Base-by-base conservation (phyloP, 2,797 vertebrate species). In the Fringilla coelebs region DNA sequence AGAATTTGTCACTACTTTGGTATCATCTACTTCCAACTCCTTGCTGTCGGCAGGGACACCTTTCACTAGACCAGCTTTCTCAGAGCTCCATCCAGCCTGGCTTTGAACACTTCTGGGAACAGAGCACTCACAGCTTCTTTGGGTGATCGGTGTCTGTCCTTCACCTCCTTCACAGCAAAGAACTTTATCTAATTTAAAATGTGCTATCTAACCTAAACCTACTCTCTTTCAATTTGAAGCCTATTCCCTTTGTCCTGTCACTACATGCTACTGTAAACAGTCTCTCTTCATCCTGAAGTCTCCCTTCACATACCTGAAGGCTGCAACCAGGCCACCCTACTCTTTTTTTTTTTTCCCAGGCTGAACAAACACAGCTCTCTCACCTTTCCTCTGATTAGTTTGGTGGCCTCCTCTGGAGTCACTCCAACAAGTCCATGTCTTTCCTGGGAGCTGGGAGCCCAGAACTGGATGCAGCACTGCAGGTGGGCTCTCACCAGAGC, bases 71-170 rank as follows among this genome's bases (percentile, higher is more conserved):
- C 8, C 45, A 52, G 29, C 60, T 57, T 46, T 38, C 24, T 51
- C 38, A 58, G 38, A 51, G 19, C 24, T 66, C 19, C 38, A 45
- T 73, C 29, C 29, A 80, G 14, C 29, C 29, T 45, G 45, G n/a
- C 60, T 32, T 73, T 52, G n/a, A 58, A 52, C 34, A 46, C 11
- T 60, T 31, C 25, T 29, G 31, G 52, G 38, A 24, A 25, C 8
- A 46, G n/a, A 43, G 9, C 11, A 57, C 25, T 24, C 45, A 49
- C 38, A 51, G 19, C 24, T 65, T 38, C 28, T 79, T 24, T 43
- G 34, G 34, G 57, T 0, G 1, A 41, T 26, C 10, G 41, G 13
- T 66, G 19, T 22, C 2, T 2, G 26, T 66, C 10, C 20, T 52
- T 58, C 24, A 65, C 36, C 43, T 65, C 38, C 17, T 45, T 45